Conservation (phyloP, 2,888 invertebrate species). For the Hesperia comma region DNA sequence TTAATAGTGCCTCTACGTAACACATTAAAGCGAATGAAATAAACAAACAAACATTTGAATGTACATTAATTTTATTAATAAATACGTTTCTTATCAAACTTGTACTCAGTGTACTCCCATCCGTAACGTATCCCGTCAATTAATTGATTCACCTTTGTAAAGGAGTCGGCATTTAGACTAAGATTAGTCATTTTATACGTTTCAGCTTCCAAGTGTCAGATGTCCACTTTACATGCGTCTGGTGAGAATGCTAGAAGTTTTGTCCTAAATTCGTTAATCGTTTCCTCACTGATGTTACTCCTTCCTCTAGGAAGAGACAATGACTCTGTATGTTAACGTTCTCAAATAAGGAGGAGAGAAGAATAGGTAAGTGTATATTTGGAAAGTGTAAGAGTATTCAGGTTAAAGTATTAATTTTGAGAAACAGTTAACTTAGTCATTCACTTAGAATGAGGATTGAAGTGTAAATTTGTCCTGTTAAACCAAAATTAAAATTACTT, state of each 20-base stretch:
- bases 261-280: slow-evolving; percentile 1
- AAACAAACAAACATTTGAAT: too few relatives aligned
- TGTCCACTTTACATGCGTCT: slow-evolving; percentile 37
- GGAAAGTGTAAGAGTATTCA: too few relatives aligned
- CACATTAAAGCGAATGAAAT: too few relatives aligned
- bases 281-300: background rate
- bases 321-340: background rate
- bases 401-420: too few relatives aligned
- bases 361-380: too few relatives aligned
- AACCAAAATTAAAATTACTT: too few relatives aligned
- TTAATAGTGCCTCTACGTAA: too few relatives aligned
- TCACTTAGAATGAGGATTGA: too few relatives aligned
- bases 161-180: slow-evolving; percentile 47
- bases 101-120: slow-evolving; percentile 50
- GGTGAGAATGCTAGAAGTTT: background rate
- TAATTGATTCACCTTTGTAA: slow-evolving; percentile 74
- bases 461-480: too few relatives aligned
- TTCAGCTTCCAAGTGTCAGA: slow-evolving; percentile 42
- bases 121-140: slow-evolving; percentile 63
- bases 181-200: slow-evolving; percentile 53
- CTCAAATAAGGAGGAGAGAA: too few relatives aligned
- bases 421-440: too few relatives aligned
- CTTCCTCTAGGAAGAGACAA: background rate
- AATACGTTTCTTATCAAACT: background rate
- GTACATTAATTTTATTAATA: too few relatives aligned